Base-by-base conservation (phyloP, 2,888 invertebrate genomes). In the Apomyelois bistriatella region DNA sequence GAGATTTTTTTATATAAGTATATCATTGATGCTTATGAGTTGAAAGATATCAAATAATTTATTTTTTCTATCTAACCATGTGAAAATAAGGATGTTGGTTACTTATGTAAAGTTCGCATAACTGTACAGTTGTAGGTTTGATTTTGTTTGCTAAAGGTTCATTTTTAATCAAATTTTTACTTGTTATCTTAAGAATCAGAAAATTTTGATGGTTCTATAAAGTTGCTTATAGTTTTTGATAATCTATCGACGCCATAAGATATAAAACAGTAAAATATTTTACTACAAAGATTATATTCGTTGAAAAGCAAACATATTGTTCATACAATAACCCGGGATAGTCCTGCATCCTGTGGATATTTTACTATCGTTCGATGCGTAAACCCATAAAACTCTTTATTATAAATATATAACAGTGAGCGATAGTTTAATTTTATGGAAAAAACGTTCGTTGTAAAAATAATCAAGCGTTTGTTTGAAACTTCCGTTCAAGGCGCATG, bases 371-470 rank as follows among this genome's bases (percentile, higher is more conserved):
- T 83, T 85, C 88, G 82, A 85, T 87, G 81, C 72, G 70, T 72
- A 72, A 76, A 77, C 74, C 79, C 87, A 70, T 88, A 87, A 87
- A 87, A 82, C 59, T 75, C 75, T 85, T 86, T 87, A 85, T 85
- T 85, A 86, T 85, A 76, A 80, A 81, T 85, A 82, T 78, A 73
- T 46, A 76, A 73, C 74, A 46, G 68, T 71, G 72, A 75, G 65
- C 70, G 68, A 73, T 74, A 72, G 72, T 79, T 68, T 70, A 73
- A 79, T 82, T 84, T 85, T 85, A 82, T 81, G 79, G 76, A 70
- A 76, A 74, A 79, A 78, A 70, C 72, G 74, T 78, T 82, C 73
- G 74, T 78, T 82, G 77, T 72, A 73, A 79, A 81, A 82, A 85
- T 82, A 84, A 82, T 79, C 73, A 65, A 62, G 65, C 65, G 74